phyloP scores from a whole-genome alignment of 2,797 vertebrate species.

The Syngnathus acus region DNA sequence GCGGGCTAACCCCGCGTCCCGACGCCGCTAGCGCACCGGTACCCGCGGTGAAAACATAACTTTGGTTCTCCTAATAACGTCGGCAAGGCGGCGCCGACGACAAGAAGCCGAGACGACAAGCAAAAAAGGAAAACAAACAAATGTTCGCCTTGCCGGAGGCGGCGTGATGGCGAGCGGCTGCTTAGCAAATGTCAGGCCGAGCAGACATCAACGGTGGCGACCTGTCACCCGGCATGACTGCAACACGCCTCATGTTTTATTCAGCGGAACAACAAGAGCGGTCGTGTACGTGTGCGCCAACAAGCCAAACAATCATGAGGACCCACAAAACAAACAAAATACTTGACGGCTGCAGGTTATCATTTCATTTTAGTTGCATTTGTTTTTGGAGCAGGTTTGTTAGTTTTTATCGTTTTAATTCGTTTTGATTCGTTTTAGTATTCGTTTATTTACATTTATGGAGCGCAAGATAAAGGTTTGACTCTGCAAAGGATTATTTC shows the following conservation, averaged over 20 bases:
- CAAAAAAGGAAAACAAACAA: slow-evolving; percentile 34
- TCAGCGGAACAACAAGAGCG: slow-evolving; percentile 34
- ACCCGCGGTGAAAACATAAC: not conserved
- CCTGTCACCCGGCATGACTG: slow-evolving; percentile 48
- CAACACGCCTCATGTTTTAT: slow-evolving; percentile 52
- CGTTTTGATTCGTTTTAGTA: too few relatives aligned
- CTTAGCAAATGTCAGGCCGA: slow-evolving; percentile 48
- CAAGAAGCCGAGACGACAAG: not conserved
- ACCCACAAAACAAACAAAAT: slow-evolving; percentile 16
- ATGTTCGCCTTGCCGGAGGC: slow-evolving; percentile 7
- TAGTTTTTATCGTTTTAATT: too few relatives aligned
- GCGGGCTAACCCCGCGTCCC: not conserved
- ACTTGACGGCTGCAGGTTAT: not conserved
- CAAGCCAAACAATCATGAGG: slow-evolving; percentile 24
- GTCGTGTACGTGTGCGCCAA: slow-evolving; percentile 16
- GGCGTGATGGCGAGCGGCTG: slow-evolving; percentile 5
- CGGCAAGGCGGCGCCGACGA: not conserved
- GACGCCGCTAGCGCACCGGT: not conserved
- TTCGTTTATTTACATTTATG: too few relatives aligned
- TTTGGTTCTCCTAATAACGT: not conserved
- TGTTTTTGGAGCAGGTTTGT: too few relatives aligned
- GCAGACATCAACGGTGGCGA: slow-evolving; percentile 51
- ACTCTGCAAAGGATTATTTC: too few relatives aligned
- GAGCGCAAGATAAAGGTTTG: too few relatives aligned
- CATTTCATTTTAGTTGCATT: too few relatives aligned